Base-by-base conservation (phyloP, 2,797 vertebrate genomes). In the Argyrosomus regius region DNA sequence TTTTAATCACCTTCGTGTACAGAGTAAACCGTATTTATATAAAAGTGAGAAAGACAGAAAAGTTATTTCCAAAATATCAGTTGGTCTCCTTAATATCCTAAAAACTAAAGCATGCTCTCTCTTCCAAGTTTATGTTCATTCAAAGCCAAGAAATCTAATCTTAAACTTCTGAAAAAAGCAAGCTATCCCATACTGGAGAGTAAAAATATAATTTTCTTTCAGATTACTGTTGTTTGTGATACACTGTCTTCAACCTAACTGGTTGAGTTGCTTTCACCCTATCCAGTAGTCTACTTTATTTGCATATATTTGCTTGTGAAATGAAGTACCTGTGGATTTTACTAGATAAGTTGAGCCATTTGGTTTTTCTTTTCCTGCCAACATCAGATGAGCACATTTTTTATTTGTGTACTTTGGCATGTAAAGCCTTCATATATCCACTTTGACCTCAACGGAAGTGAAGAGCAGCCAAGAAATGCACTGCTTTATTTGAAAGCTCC, bases 261-360 rank as follows among this genome's bases (percentile, higher is more conserved):
- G 28, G 45, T 61, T 35, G 20, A 31, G 22, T 10, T 43, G n/a
- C 16, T 70, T 60, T 61, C 48, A 64, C 2, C 5, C 28, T 67
- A 61, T 61, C 24, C 16, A 43, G 24, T 11, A 10, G 18, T 65
- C 58, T 11, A 11, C 59, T 49, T 20, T 3, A 86, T 91, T 88
- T 88, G 77, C 78, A 87, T 90, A 81, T 2, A 89, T 90, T 89
- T 91, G 86, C 18, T 52, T 80, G 46, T 83, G 28, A 86, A 88
- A 88, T 89, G 2, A 84, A 79, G 67, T 53, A 48, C 26, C 68
- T 71, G 77, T 22, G 26, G 43, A 67, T 80, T 72, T 81, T 20
- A 54, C 45, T 54, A 87, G 73, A 84, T 80, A 86, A 76, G 17
- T 18, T 39, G 13, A 53, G 49, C 49, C 60, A 59, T 39, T 43